These are phyloP conservation scores for Tinamus major DNA, from an alignment of 2,797 vertebrate species.

Conservation along the genomic window DNA sequence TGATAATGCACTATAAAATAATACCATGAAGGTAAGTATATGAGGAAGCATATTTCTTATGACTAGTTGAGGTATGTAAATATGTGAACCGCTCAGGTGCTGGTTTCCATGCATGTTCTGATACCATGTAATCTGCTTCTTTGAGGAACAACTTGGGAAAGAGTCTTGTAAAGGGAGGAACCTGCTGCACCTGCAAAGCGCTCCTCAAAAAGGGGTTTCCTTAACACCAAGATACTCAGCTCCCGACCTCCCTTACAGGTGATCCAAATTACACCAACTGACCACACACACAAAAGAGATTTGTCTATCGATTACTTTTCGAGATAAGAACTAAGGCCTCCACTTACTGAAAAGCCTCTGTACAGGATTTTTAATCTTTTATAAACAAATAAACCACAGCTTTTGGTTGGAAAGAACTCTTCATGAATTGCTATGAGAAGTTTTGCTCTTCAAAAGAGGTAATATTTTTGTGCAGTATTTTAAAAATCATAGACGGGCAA, in stretches of 20 bases:
- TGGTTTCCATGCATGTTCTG: background rate
- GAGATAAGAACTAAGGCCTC: background rate
- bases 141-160: slow-evolving; percentile 34
- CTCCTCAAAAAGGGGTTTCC: background rate
- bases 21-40: accelerated
- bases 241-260: background rate
- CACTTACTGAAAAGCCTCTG: background rate
- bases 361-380: background rate
- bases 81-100: background rate
- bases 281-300: background rate
- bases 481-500: background rate
- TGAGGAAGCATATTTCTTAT: background rate
- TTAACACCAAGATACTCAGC: background rate
- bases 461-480: background rate
- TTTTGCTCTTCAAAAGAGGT: background rate
- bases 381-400: background rate
- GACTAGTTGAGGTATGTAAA: too few relatives aligned
- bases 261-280: background rate
- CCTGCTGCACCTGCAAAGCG: background rate
- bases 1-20: accelerated
- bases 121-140: background rate
- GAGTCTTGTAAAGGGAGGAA: slow-evolving; percentile 3
- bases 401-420: background rate
- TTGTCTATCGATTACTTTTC: background rate
- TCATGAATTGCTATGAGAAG: background rate